Conservation (phyloP, 2,888 invertebrate genomes). For the Drosophila colorata region DNA sequence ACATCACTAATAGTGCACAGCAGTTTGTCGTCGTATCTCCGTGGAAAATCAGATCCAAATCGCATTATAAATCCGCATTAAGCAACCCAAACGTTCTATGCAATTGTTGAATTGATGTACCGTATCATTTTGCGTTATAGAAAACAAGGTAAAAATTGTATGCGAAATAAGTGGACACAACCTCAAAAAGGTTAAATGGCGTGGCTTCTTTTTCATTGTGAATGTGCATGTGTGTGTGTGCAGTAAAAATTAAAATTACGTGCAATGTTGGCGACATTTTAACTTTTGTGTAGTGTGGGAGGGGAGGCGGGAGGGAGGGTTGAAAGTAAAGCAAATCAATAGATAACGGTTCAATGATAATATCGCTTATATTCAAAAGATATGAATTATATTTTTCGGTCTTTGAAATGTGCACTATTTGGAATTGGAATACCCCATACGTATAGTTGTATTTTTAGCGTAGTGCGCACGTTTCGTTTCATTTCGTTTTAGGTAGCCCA, state of each 20-base stretch:
- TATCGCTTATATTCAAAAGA: slow-evolving; percentile 2
- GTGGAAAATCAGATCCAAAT: slow-evolving; percentile 29
- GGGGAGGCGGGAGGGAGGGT: no score
- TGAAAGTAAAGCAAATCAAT: background rate
- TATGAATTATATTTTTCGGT: background rate
- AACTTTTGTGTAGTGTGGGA: background rate
- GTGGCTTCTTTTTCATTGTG: slow-evolving; percentile 56
- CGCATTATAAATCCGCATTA: slow-evolving; percentile 19
- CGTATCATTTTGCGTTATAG: slow-evolving; percentile 22
- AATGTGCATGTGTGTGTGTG: slow-evolving; percentile 31
- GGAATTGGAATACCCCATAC: slow-evolving; percentile 25
- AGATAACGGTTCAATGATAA: slow-evolving; percentile 27
- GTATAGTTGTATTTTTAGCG: slow-evolving; percentile 40
- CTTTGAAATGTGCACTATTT: slow-evolving; percentile 18
- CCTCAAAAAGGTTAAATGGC: slow-evolving; percentile 68
- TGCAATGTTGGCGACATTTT: slow-evolving; percentile 47
- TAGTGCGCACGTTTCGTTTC: slow-evolving; percentile 59
- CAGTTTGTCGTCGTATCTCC: slow-evolving; percentile 54
- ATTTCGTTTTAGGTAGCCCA: slow-evolving; percentile 37
- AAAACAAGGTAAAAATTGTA: slow-evolving; percentile 32
- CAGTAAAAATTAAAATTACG: slow-evolving; percentile 56
- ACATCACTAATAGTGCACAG: slow-evolving; percentile 45
- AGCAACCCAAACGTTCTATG: slow-evolving; percentile 22
- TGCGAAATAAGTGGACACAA: slow-evolving; percentile 39
- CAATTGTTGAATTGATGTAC: slow-evolving; percentile 27